Evolutionary conservation across 2,888 invertebrate species (phyloP), one percentile per base, ranked within the genome.

Genomic region (Athetis lepigone): DNA sequence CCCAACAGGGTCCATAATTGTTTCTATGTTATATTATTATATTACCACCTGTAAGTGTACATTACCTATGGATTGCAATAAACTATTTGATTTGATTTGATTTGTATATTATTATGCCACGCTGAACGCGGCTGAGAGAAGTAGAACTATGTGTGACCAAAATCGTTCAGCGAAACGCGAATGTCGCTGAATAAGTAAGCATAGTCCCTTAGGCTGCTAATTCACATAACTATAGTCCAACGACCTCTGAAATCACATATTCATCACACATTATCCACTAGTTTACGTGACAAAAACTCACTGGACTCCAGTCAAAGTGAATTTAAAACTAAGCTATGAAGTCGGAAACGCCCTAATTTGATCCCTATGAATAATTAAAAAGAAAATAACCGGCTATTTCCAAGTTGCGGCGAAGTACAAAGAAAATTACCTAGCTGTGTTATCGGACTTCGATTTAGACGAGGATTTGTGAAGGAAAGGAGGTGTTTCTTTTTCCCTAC

Each of bases 341-440:
- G 51, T 11, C 0, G 13, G 33, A 11, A 27, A 58, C 60, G 40
- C 51, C 43, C 11, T 75, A 81, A 79, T 75, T 73, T 77, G 75
- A 80, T 80, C 77, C 43, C 46, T 43, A 57, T 81, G 58, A 51
- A 77, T 79, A 56, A 79, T 77, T 70, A 27, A 69, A 25, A 6
- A 51, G 61, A 49, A 63, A 72, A 67, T 71, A 45, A 45, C 72
- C 21, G 21, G 45, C 18, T 23, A 46, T 56, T 57, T 51, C 45
- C 9, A 3, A 40, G 69, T 75, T 63, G 50, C 64, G 33, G 36
- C 36, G 27, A 2, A 23, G 39, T 57, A 68, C 76, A 65, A 60
- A 61, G 77, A 58, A 75, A 77, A 77, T 79, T 75, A 71, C 65
- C 71, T 18, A 1, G 9, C 36, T 8, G 0, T 40, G 36, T 46